Evolutionary conservation across 1,140 invertebrate species (phyloP).

Genomic region (Scaptomyza graminum): DNA sequence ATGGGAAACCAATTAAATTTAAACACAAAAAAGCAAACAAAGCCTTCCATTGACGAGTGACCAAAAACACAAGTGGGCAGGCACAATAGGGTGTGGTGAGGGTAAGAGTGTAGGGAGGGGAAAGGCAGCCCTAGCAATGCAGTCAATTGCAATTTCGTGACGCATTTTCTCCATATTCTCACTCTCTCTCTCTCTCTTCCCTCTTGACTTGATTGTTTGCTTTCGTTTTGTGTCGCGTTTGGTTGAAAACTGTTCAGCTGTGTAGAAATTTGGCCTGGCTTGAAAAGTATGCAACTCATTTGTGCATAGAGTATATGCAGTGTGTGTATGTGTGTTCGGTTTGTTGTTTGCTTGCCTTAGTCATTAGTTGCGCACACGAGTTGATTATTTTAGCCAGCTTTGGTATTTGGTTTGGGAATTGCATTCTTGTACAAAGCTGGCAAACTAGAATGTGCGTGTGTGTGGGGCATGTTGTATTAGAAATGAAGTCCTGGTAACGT

Average conservation of each 20-base stretch:
- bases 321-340: background rate
- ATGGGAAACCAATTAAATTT: constrained; percentile 74
- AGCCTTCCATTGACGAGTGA: constrained; percentile 21
- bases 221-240: constrained; percentile 32
- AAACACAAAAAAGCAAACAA: constrained; percentile 62
- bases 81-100: background rate
- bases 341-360: constrained; percentile 18
- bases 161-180: constrained; percentile 12
- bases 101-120: background rate
- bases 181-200: constrained; percentile 20
- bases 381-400: constrained; percentile 12
- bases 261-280: background rate
- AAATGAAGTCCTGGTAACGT: background rate
- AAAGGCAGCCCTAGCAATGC: constrained; percentile 53
- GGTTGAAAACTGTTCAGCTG: constrained; percentile 11
- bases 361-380: constrained; percentile 21
- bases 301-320: background rate
- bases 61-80: constrained; percentile 16
- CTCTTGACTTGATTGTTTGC: constrained; percentile 55
- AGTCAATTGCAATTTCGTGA: constrained; percentile 67
- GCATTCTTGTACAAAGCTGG: background rate
- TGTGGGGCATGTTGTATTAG: background rate
- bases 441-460: background rate
- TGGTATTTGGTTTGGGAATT: constrained; percentile 6
- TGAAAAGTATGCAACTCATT: constrained; percentile 21